phyloP scores from a whole-genome alignment of 1,140 invertebrate species.

The Apis cerana region DNA sequence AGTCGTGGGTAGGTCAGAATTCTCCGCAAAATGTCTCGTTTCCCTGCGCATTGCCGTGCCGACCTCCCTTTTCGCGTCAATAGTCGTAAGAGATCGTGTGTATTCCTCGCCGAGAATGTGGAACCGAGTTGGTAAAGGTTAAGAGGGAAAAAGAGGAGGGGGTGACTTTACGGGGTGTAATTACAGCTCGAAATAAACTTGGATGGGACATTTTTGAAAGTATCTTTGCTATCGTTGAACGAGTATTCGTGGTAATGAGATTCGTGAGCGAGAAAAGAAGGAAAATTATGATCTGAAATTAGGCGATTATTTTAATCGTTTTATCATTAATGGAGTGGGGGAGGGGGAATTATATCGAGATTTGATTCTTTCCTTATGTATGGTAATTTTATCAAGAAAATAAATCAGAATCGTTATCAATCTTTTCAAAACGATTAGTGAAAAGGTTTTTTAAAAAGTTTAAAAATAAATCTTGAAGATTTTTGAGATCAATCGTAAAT shows the following conservation, averaged over 20 bases:
- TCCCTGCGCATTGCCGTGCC: neutral
- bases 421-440: no score
- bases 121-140: neutral
- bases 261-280: neutral
- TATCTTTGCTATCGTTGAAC: neutral
- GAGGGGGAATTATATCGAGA: no score
- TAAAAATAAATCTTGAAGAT: no score
- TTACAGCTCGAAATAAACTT: neutral
- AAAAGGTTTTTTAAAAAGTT: no score
- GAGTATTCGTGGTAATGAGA: no score
- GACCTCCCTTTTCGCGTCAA: neutral
- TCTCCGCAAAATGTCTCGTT: conserved; percentile 20
- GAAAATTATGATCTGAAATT: neutral
- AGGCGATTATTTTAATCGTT: no score
- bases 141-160: no score
- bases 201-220: neutral
- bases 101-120: neutral
- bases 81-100: neutral
- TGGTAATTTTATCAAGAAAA: no score
- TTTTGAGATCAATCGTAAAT: no score
- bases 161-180: neutral
- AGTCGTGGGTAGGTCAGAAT: conserved; percentile 6
- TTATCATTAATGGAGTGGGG: no score
- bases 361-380: no score
- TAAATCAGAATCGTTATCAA: no score